Conservation (phyloP, 2,888 invertebrate genomes). For the Drosophila kambysellisi region DNA sequence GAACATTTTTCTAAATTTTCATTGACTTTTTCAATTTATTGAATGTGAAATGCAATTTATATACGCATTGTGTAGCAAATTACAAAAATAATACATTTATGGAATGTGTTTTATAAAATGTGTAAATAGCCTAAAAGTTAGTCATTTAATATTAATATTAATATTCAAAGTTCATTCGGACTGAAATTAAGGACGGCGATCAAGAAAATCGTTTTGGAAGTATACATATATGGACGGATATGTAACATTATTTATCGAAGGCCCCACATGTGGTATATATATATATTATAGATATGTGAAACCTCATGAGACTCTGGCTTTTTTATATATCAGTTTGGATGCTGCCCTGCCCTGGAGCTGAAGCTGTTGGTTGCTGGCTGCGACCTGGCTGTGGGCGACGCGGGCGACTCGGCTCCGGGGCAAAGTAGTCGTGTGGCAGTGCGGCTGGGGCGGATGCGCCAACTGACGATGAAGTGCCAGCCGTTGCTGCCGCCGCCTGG, state of each 20-base stretch:
- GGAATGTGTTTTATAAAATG: constrained; percentile 31
- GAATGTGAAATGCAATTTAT: constrained; percentile 41
- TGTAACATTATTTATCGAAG: constrained; percentile 28
- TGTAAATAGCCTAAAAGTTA: constrained; percentile 35
- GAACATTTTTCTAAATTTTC: neutral
- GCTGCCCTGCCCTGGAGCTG: constrained; percentile 85
- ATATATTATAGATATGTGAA: neutral
- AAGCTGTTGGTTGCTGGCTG: constrained; percentile 48
- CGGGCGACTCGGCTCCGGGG: constrained; percentile 78
- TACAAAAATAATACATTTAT: constrained; percentile 23
- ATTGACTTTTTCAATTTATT: neutral
- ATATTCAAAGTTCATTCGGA: constrained; percentile 38
- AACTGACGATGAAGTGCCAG: neutral
- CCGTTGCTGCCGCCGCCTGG: constrained; percentile 50
- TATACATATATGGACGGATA: constrained; percentile 43
- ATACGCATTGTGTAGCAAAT: constrained; percentile 32
- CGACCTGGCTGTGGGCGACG: constrained; percentile 80
- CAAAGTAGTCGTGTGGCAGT: constrained; percentile 56
- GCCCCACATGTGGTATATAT: constrained; percentile 7
- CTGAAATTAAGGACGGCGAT: constrained; percentile 41
- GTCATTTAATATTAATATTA: constrained; percentile 21
- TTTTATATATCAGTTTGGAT: constrained; percentile 90
- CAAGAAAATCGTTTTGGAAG: neutral
- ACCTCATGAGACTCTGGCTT: neutral
- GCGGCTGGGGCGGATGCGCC: constrained; percentile 39